Conservation (phyloP, 2,113 vertebrate species). For the Takifugu flavidus region DNA sequence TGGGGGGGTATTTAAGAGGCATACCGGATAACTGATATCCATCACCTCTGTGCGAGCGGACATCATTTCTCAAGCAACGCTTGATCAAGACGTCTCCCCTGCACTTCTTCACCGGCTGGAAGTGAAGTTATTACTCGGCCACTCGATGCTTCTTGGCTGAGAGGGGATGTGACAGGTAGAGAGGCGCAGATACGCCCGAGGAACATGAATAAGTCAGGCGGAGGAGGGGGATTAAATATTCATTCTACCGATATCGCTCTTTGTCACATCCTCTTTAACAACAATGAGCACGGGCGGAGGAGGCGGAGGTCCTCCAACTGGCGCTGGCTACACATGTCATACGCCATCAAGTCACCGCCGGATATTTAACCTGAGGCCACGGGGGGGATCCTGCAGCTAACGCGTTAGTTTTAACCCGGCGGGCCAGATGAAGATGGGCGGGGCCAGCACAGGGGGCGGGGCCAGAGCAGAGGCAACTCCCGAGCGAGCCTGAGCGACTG, state of each 20-base stretch:
- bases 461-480: no score
- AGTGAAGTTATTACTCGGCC: constrained; percentile 56
- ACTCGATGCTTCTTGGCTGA: constrained; percentile 44
- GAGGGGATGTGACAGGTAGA: constrained; percentile 59
- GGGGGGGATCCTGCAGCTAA: constrained; percentile 14
- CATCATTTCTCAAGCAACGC: constrained; percentile 36
- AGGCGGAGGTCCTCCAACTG: constrained; percentile 50
- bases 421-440: constrained; percentile 10
- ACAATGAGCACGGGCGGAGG: constrained; percentile 56
- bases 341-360: constrained; percentile 45
- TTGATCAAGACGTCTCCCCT: constrained; percentile 58
- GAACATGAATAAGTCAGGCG: constrained; percentile 71
- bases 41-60: constrained; percentile 39
- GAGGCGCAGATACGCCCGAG: constrained; percentile 45
- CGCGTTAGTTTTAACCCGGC: constrained; percentile 40
- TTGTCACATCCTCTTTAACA: constrained; percentile 74
- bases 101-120: constrained; percentile 16
- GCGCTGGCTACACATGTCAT: constrained; percentile 51
- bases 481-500: not conserved
- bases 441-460: no score
- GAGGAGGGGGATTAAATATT: constrained; percentile 72
- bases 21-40: constrained; percentile 59
- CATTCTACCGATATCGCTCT: constrained; percentile 64
- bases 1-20: constrained; percentile 67
- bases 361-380: constrained; percentile 47